Evolutionary conservation across 2,113 vertebrate species (phyloP), one percentile per base, ranked within the genome.

Genomic region (Halichoeres trimaculatus): DNA sequence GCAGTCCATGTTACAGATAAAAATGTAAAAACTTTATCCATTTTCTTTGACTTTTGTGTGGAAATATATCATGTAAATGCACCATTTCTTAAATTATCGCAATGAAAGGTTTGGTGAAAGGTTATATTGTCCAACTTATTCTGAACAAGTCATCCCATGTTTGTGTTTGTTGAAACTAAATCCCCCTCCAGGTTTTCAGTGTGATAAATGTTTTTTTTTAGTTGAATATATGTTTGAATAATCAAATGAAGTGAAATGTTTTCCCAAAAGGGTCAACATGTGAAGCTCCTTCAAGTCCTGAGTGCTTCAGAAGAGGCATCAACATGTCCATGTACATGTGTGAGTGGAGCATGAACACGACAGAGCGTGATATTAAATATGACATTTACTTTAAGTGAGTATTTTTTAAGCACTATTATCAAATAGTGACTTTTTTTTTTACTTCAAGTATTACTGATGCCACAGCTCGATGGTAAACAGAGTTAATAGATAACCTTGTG

Each of bases 261-360:
- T 65, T 47, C 69, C 24, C 40, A 14, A n/a, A 36, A 91, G 88
- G 82, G 19, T 86, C 57, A 24, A 51, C 71, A 51, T 89, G 90
- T 59, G 59, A 84, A 23, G 30, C 61, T 54, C 86, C 76, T 10
- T 88, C 81, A 3, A 78, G 62, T 64, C 90, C 87, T 63, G 48
- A 72, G 55, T 95, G 94, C 80, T 95, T 89, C 85, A 91, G 73
- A 78, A 78, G 41, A 48, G 74, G 17, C 10, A 53, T 40, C 5
- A 0, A 10, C 0, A 22, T 55, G 1, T 2, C n/a, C 1, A 48
- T 85, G 50, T 93, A 93, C 53, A 38, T 1, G 0, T 94, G 94
- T 68, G 73, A 91, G 79, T 95, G 94, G 94, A 74, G 11, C 22
- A 52, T 77, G 38, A 70, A 34, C 19, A 63, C 58, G 0, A 62